These are phyloP conservation scores for Petaurus breviceps DNA, from an alignment of 2,113 vertebrate species.

Conservation along the genomic window DNA sequence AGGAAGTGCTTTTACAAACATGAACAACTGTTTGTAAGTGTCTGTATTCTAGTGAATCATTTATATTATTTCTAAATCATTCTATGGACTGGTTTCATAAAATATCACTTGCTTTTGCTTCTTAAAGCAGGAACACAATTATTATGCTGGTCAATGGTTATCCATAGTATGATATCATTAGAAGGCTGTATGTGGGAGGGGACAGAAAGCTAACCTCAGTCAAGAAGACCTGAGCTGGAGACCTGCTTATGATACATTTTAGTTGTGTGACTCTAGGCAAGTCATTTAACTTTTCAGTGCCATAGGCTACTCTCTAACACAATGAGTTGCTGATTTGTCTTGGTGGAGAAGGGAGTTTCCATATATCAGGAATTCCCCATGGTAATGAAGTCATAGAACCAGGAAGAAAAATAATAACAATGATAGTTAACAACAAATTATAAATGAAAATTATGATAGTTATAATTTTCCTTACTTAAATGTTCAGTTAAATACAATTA, in stretches of 20 bases:
- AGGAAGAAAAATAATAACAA: not conserved
- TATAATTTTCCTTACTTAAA: not conserved
- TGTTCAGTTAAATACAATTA: not conserved
- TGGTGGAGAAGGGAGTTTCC: not conserved
- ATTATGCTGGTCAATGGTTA: not conserved
- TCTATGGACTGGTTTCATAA: not conserved
- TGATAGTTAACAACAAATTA: not conserved
- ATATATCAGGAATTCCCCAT: not conserved
- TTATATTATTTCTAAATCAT: not conserved
- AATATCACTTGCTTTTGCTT: not conserved
- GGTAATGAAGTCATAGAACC: not conserved
- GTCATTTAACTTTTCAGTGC: not conserved
- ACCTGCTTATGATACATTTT: not conserved
- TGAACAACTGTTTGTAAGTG: slow-evolving; percentile 38
- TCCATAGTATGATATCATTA: not conserved
- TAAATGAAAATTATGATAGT: not conserved
- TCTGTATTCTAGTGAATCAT: not conserved
- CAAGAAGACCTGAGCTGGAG: not conserved
- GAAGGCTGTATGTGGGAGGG: not conserved
- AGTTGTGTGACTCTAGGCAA: not conserved
- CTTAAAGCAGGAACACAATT: not conserved
- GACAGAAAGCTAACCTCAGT: not conserved
- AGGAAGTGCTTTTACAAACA: not conserved
- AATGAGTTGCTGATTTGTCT: not conserved
- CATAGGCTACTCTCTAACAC: not conserved